Base-by-base conservation (phyloP, 2,888 invertebrate species). In the Aradus depressus region DNA sequence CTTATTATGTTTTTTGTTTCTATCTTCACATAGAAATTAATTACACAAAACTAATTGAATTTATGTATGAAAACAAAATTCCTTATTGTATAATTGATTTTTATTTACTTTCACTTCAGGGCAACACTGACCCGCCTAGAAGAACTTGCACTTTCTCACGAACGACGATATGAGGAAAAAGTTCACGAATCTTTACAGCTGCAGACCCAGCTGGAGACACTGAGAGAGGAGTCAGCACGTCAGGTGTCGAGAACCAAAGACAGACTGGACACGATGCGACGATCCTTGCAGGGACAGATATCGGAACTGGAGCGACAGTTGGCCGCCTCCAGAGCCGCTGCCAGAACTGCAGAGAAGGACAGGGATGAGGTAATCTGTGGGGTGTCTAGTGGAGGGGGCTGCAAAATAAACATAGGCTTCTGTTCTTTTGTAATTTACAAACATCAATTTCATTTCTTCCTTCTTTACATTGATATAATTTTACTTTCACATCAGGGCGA, bases 251-350 rank as follows among this genome's bases (percentile, higher is more conserved):
- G 80, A 12, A 76, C 78, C 23, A 78, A 79, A 59, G 81, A 81
- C 51, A 71, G 81, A 47, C 76, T 77, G 8, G 81, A 81, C 51
- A 77, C 76, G 1, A 72, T 78, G 4, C 72, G 75, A 25, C 66
- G 69, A 56, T 74, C 76, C 32, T 74, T 81, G 73, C 80, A 81
- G 63, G 75, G 75, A 19, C 76, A 80, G 59, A 72, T 81, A 42
- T 75, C 75, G 2, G 81, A 81, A 60, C 65, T 82, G 64, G 82
- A 83, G 62, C 69, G 77, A 44, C 79, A 81, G 62, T 62, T 83
- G 52, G 81, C 79, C 0, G 72, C 75, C 21, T 72, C 75, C 43
- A 71, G 80, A 52, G 81, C 81, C 2, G 73, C 75, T 58, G 78
- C 80, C 1, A 73, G 72, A 61, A 70, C 75, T 1, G 77, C 79